Evolutionary conservation across 2,113 vertebrate genomes (phyloP).

Genomic region (Oceanites oceanicus): DNA sequence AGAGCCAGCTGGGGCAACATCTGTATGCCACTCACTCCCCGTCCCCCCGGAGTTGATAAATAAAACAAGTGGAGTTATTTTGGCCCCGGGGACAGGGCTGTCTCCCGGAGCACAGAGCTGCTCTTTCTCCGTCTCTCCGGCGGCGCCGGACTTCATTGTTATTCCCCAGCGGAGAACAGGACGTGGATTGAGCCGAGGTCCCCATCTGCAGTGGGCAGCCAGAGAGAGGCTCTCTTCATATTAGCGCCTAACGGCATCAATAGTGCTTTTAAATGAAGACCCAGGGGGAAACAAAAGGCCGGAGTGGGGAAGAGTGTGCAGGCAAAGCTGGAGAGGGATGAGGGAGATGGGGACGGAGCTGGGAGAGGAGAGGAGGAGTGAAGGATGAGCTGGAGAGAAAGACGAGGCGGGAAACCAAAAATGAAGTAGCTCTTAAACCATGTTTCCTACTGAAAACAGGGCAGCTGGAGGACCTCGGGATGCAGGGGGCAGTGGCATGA

Average conservation of each 20-base stretch:
- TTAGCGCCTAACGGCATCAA: not conserved
- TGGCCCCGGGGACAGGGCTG: constrained; percentile 55
- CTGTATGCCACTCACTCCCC: constrained; percentile 50
- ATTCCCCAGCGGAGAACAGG: constrained; percentile 63
- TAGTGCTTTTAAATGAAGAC: constrained; percentile 16
- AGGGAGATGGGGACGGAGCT: not conserved
- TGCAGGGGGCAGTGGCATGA: not conserved
- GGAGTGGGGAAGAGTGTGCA: not conserved
- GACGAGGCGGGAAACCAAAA: not conserved
- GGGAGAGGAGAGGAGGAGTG: not conserved
- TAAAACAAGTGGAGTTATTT: constrained; percentile 76
- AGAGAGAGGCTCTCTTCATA: constrained; percentile 50
- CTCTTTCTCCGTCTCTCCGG: constrained; percentile 38
- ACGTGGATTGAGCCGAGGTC: constrained; percentile 66
- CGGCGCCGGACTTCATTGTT: constrained; percentile 53
- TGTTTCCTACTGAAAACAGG: not conserved
- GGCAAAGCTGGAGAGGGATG: not conserved
- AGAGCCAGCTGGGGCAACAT: constrained; percentile 64
- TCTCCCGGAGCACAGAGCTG: constrained; percentile 73
- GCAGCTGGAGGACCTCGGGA: not conserved
- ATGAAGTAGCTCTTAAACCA: not conserved
- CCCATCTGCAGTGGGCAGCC: constrained; percentile 60
- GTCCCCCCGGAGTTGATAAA: constrained; percentile 61
- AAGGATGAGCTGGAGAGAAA: not conserved
- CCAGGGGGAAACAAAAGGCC: constrained; percentile 24